Conservation (phyloP, 2,797 vertebrate genomes). For the Paramormyrops hopkinsi region DNA sequence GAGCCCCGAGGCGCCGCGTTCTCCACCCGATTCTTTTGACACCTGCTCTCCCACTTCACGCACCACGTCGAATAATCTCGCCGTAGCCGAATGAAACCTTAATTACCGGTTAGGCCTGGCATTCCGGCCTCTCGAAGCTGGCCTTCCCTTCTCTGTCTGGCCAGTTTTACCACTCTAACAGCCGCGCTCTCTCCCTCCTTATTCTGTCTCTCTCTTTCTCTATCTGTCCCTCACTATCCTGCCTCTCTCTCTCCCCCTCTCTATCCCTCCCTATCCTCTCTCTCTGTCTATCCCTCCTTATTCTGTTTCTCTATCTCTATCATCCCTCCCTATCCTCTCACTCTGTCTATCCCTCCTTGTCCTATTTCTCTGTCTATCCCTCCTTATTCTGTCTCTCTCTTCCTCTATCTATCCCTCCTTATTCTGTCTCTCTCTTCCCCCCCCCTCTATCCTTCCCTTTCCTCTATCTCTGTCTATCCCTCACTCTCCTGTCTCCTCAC, state of each 20-base stretch:
- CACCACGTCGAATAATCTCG: neutral
- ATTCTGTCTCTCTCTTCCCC: neutral
- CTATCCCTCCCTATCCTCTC: conserved; percentile 30
- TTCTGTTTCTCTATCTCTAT: neutral
- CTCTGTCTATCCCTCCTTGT: conserved; percentile 15
- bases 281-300: neutral
- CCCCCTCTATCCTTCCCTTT: neutral
- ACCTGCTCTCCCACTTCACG: neutral
- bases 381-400: conserved; percentile 6
- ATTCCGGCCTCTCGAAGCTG: neutral
- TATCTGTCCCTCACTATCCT: neutral
- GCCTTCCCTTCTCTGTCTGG: neutral
- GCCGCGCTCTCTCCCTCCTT: neutral
- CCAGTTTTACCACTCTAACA: neutral
- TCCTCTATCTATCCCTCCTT: neutral
- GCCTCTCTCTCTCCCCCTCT: neutral
- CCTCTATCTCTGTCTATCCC: neutral
- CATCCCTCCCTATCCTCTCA: neutral
- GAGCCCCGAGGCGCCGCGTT: neutral
- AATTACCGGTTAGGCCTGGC: neutral
- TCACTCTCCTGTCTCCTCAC: neutral
- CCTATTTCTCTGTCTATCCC: neutral
- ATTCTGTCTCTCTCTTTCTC: neutral
- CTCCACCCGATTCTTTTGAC: neutral
- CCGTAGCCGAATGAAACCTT: neutral